Evolutionary conservation across 2,888 invertebrate species (phyloP).

Genomic region (Corythucha ciliata): DNA sequence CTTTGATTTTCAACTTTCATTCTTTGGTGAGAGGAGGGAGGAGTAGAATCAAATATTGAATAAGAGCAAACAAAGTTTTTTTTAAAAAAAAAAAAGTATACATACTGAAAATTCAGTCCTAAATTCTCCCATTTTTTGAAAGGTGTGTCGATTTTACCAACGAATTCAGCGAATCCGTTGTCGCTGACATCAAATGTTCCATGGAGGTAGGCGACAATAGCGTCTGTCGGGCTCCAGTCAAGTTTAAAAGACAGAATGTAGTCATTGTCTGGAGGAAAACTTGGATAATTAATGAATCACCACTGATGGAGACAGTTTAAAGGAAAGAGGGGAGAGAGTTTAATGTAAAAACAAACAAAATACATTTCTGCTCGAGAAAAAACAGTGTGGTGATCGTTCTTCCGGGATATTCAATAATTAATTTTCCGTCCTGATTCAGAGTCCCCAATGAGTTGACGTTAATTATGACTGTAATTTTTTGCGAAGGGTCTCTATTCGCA

Average conservation of each 20-base stretch:
- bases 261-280: slow-evolving; percentile 20
- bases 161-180: slow-evolving; percentile 36
- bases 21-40: slow-evolving; percentile 39
- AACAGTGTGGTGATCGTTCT: slow-evolving; percentile 60
- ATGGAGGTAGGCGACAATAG: slow-evolving; percentile 50
- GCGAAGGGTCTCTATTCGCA: slow-evolving; percentile 70
- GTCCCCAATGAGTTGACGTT: slow-evolving; percentile 24
- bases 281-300: neutral
- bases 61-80: neutral
- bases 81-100: slow-evolving; percentile 11
- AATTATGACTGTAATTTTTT: slow-evolving; percentile 48
- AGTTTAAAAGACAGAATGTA: slow-evolving; percentile 41
- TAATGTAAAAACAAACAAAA: slow-evolving; percentile 21
- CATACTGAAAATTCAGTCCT: slow-evolving; percentile 46
- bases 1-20: slow-evolving; percentile 46
- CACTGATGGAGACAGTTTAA: neutral
- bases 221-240: slow-evolving; percentile 61
- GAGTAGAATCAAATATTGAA: neutral
- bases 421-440: slow-evolving; percentile 54
- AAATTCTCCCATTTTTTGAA: slow-evolving; percentile 51
- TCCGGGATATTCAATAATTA: slow-evolving; percentile 65
- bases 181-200: slow-evolving; percentile 32
- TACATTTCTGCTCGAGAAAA: slow-evolving; percentile 49
- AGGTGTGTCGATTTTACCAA: slow-evolving; percentile 47
- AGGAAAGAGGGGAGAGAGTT: no score